Conservation (phyloP, 2,797 vertebrate genomes). For the Echiichthys vipera region DNA sequence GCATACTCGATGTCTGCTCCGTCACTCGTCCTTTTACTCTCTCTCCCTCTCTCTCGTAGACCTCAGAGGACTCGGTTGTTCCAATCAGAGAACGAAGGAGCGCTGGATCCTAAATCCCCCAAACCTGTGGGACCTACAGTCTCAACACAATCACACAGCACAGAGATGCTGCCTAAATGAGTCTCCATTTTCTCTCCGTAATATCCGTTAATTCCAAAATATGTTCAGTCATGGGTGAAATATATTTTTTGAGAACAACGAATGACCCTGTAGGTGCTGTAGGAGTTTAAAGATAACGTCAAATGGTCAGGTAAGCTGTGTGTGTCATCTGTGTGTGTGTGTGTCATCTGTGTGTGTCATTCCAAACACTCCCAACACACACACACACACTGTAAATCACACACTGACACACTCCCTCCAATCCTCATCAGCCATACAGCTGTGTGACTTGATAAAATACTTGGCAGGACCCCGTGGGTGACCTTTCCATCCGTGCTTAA, state of each 20-base stretch:
- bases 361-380: constrained; percentile 11
- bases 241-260: constrained; percentile 12
- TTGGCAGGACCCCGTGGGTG: constrained; percentile 63
- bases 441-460: constrained; percentile 75
- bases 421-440: constrained; percentile 55
- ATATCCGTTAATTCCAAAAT: constrained; percentile 25
- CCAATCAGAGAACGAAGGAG: constrained; percentile 37
- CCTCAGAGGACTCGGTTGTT: constrained; percentile 41
- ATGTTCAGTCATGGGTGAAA: constrained; percentile 20
- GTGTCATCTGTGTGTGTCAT: too few relatives aligned
- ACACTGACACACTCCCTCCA: constrained; percentile 16
- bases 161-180: constrained; percentile 38
- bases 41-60: constrained; percentile 18
- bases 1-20: constrained; percentile 7
- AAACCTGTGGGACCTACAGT: constrained; percentile 61
- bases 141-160: constrained; percentile 50
- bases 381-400: constrained; percentile 7
- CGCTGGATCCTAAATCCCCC: constrained; percentile 40
- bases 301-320: constrained; percentile 35
- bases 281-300: constrained; percentile 50
- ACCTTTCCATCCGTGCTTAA: constrained; percentile 71
- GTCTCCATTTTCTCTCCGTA: constrained; percentile 8
- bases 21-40: not conserved
- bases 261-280: constrained; percentile 24
- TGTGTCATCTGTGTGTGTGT: too few relatives aligned